Conservation (phyloP, 2,113 vertebrate species). For the Pseudopodoces humilis region DNA sequence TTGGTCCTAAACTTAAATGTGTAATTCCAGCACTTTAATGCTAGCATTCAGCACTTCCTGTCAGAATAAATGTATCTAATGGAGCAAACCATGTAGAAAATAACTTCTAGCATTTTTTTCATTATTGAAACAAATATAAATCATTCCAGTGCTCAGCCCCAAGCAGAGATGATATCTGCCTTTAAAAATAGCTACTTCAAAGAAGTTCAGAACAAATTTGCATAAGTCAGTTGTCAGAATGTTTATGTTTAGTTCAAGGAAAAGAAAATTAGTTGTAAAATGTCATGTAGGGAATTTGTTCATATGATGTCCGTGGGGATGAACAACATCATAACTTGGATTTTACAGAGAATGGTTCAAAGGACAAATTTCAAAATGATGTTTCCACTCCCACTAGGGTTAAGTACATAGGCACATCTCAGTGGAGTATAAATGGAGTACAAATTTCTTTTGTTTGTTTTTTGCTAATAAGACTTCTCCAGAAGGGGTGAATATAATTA, state of each 20-base stretch:
- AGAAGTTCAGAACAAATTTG: conserved; percentile 68
- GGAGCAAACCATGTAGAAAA: conserved; percentile 68
- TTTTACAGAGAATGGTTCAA: conserved; percentile 2
- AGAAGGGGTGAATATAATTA: background rate
- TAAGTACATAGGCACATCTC: conserved; percentile 36
- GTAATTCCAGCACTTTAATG: conserved; percentile 36
- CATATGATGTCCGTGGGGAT: conserved; percentile 34
- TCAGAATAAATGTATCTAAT: conserved; percentile 61
- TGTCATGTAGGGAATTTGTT: conserved; percentile 52
- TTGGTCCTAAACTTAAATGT: background rate
- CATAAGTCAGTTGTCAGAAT: conserved; percentile 68
- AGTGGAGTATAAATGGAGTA: background rate
- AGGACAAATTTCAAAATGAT: conserved; percentile 31
- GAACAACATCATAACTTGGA: background rate
- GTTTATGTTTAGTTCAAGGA: conserved; percentile 65
- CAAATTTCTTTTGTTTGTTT: conserved; percentile 50
- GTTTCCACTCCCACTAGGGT: conserved; percentile 25
- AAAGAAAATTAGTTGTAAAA: conserved; percentile 72
- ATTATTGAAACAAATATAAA: conserved; percentile 60
- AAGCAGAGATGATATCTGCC: conserved; percentile 68
- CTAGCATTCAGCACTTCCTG: conserved; percentile 27
- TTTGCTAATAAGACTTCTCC: conserved; percentile 4
- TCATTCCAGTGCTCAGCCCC: conserved; percentile 39
- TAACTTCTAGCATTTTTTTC: conserved; percentile 46
- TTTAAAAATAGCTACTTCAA: conserved; percentile 76